Percentiles rank a stretch among this genome's conserved stretches.
Evolutionary conservation across 2,113 vertebrate species (phyloP).

Genomic region (Chionomys nivalis): DNA sequence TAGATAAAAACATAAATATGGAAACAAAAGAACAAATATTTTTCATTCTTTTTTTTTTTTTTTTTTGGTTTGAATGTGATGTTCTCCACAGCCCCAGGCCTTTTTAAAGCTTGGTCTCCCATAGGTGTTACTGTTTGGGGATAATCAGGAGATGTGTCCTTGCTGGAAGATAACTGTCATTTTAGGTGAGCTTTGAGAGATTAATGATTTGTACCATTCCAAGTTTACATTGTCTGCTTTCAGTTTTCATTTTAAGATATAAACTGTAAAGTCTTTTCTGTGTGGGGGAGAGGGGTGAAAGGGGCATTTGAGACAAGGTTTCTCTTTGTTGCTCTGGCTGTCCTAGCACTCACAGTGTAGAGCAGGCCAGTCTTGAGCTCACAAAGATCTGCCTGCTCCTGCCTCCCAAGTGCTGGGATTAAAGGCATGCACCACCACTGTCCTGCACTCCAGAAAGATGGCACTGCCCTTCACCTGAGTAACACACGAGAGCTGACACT

Average conservation of each 20-base stretch:
- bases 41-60: neutral
- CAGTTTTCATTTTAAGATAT: neutral
- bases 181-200: neutral
- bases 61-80: neutral
- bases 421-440: neutral
- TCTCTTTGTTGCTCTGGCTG: neutral
- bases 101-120: neutral
- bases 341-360: neutral
- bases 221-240: neutral
- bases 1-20: neutral
- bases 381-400: neutral
- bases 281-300: no score
- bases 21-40: neutral
- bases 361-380: neutral
- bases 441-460: neutral
- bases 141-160: neutral
- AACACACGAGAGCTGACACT: neutral
- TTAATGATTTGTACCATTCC: neutral
- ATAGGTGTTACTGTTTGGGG: neutral
- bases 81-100: neutral
- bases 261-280: neutral
- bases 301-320: neutral
- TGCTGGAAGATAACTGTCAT: neutral
- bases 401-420: neutral
- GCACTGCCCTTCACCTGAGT: neutral